Evolutionary conservation across 2,888 invertebrate genomes (phyloP).

Genomic region (Ectemnius cavifrons): DNA sequence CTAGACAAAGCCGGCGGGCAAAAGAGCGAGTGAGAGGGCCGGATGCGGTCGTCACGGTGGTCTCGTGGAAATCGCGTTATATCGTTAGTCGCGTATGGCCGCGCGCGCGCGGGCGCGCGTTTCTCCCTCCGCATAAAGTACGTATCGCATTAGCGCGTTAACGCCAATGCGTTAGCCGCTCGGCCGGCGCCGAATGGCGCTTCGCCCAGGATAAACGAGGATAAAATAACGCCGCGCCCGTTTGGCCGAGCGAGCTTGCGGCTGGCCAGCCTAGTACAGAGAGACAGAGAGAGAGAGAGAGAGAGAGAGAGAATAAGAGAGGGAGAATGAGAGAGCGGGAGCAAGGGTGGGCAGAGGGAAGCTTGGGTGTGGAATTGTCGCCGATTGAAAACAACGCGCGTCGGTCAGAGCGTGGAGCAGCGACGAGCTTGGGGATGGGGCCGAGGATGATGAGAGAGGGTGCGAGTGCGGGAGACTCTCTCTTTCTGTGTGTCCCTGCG

Average conservation of each 20-base stretch:
- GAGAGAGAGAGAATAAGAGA: conserved; percentile 33
- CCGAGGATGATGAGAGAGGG: conserved; percentile 14
- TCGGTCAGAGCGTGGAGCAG: conserved; percentile 17
- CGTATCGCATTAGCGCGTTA: conserved; percentile 73
- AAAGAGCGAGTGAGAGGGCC: neutral
- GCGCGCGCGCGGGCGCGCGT: conserved; percentile 29
- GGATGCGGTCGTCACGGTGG: conserved; percentile 3
- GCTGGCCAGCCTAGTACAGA: too few relatives aligned
- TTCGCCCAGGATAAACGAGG: conserved; percentile 68
- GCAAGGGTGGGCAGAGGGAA: conserved; percentile 31
- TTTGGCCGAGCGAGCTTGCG: too few relatives aligned
- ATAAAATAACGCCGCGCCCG: conserved; percentile 63
- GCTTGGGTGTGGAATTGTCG: conserved; percentile 67
- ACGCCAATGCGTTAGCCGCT: conserved; percentile 70
- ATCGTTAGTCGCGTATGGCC: conserved; percentile 65
- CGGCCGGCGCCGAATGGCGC: conserved; percentile 68
- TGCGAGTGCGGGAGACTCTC: neutral
- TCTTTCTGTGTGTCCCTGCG: neutral
- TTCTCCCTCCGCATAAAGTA: conserved; percentile 66
- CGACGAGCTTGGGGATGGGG: conserved; percentile 27
- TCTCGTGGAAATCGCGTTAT: conserved; percentile 60
- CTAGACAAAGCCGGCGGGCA: too few relatives aligned
- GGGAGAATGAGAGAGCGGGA: conserved; percentile 36
- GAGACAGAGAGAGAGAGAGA: neutral
- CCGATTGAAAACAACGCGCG: conserved; percentile 68